Conservation (phyloP, 2,797 vertebrate species). For the Heliangelus exortis region DNA sequence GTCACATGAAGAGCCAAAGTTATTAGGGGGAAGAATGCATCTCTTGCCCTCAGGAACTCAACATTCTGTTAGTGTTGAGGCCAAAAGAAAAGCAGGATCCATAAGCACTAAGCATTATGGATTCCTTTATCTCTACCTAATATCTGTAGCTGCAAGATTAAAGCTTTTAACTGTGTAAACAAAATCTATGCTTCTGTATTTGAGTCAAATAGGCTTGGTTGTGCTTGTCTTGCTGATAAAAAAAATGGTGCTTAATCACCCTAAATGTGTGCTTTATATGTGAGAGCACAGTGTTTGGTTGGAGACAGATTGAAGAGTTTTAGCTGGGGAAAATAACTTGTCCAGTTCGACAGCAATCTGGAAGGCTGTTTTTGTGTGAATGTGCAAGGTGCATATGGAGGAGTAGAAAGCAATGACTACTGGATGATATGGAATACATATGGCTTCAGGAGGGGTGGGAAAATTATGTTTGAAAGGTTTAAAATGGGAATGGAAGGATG, state of each 20-base stretch:
- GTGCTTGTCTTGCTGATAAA: neutral
- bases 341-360: neutral
- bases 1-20: neutral
- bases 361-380: neutral
- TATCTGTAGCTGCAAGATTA: neutral
- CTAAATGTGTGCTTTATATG: neutral
- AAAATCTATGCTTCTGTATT: neutral
- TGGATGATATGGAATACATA: neutral
- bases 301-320: neutral
- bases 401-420: neutral
- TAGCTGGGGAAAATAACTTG: neutral
- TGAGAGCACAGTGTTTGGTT: neutral
- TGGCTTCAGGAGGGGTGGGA: neutral
- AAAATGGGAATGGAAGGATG: neutral
- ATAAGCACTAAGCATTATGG: neutral
- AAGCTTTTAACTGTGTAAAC: conserved; percentile 45
- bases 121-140: neutral
- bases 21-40: neutral
- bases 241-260: neutral
- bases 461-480: neutral
- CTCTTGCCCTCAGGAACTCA: neutral
- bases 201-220: neutral
- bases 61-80: neutral
- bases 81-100: neutral
- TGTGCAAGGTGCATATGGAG: neutral